Conservation (phyloP, 2,797 vertebrate genomes). For the Morus bassanus region DNA sequence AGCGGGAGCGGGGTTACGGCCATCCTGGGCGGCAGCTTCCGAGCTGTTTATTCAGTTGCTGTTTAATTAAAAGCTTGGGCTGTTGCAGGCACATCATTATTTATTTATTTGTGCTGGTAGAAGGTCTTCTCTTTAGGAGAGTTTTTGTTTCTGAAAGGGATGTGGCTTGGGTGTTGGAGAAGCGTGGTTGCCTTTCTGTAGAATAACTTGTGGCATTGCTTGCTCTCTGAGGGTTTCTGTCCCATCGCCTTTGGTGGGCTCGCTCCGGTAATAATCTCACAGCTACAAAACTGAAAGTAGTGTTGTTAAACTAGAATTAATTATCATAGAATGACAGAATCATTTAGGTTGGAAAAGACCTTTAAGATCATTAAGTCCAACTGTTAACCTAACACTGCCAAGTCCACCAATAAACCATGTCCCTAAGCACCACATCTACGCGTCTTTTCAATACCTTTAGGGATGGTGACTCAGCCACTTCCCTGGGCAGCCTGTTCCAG, state of each 20-base stretch:
- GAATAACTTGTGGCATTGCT: neutral
- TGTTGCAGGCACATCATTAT: neutral
- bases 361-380: neutral
- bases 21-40: neutral
- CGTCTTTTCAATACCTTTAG: neutral
- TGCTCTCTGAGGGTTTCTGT: neutral
- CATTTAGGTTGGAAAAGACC: neutral
- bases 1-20: neutral
- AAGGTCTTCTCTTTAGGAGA: neutral
- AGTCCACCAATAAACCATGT: neutral
- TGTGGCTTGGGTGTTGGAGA: neutral
- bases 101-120: constrained; percentile 2
- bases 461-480: neutral
- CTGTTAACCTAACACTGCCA: neutral
- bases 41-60: constrained; percentile 55
- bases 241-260: neutral
- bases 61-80: constrained; percentile 38
- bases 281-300: neutral
- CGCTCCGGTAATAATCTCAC: accelerated
- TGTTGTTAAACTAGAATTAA: neutral
- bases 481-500: neutral
- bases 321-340: neutral
- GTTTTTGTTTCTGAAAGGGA: neutral
- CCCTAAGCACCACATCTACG: neutral
- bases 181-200: neutral